Conservation (phyloP, 2,797 vertebrate genomes). For the Varecia variegata region DNA sequence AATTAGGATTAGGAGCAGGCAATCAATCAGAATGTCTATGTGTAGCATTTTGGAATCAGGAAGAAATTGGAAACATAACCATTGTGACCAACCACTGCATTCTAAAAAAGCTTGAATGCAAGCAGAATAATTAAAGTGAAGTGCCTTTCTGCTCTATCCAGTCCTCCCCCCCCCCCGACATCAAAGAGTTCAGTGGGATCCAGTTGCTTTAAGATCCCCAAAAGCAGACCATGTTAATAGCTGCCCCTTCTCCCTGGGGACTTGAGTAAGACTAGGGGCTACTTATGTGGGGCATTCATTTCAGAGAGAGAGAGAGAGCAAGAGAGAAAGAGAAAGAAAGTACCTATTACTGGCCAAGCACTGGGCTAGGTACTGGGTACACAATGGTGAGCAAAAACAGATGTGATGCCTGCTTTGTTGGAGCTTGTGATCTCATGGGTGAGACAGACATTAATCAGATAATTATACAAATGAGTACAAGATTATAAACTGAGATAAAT, state of each 20-base stretch:
- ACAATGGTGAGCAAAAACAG: conserved; percentile 47
- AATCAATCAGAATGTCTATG: conserved; percentile 32
- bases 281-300: background rate
- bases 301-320: background rate
- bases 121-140: conserved; percentile 26
- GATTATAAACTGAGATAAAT: conserved; percentile 47
- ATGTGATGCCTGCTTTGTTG: conserved; percentile 50
- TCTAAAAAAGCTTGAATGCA: conserved; percentile 30
- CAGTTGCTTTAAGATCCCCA: background rate
- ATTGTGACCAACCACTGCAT: background rate
- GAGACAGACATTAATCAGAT: conserved; percentile 43
- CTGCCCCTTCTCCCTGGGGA: background rate
- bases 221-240: background rate
- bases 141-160: background rate
- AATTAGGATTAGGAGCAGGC: background rate
- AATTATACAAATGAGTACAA: conserved; percentile 29
- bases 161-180: background rate
- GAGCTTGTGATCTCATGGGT: conserved; percentile 41
- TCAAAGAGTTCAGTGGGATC: background rate
- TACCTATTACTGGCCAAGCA: background rate
- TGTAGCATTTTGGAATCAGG: conserved; percentile 50
- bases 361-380: background rate
- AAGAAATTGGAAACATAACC: conserved; percentile 32
- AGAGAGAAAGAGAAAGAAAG: background rate
- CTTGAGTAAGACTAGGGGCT: background rate